phyloP scores from a whole-genome alignment of 2,797 vertebrate genomes.

The Microctenopoma stevenorrisi region DNA sequence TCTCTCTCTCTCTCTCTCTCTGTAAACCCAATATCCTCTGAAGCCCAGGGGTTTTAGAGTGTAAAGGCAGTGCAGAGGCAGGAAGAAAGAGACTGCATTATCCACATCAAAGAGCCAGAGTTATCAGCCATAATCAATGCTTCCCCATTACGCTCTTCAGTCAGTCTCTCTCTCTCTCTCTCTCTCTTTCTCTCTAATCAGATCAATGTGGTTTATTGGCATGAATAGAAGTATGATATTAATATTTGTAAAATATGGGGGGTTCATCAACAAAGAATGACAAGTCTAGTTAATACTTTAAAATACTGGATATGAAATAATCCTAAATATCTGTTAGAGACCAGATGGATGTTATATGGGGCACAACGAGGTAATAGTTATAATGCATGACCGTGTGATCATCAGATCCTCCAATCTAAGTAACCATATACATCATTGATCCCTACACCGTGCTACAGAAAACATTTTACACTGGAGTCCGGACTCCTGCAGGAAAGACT shows the following conservation, averaged over 20 bases:
- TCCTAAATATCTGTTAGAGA: neutral
- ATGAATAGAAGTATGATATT: slow-evolving; percentile 50
- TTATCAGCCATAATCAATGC: slow-evolving; percentile 87
- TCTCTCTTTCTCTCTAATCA: slow-evolving; percentile 44
- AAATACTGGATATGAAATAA: neutral
- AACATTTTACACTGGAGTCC: too few relatives aligned
- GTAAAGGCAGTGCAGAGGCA: slow-evolving; percentile 72
- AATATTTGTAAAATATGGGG: slow-evolving; percentile 40
- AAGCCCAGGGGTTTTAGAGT: slow-evolving; percentile 78
- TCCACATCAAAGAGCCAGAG: slow-evolving; percentile 84
- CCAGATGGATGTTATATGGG: neutral
- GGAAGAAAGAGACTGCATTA: slow-evolving; percentile 83
- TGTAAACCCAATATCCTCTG: slow-evolving; percentile 81
- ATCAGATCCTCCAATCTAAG: too few relatives aligned
- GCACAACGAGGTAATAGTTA: too few relatives aligned
- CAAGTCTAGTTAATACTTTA: neutral
- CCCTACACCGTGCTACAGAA: too few relatives aligned
- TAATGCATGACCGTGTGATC: too few relatives aligned
- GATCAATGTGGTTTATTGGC: slow-evolving; percentile 70
- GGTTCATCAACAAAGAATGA: slow-evolving; percentile 30
- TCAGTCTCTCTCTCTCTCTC: slow-evolving; percentile 5
- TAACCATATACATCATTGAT: too few relatives aligned
- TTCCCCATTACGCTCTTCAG: slow-evolving; percentile 77
- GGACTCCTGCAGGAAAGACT: too few relatives aligned
- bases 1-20: slow-evolving; percentile 17